Base-by-base conservation (phyloP, 2,888 invertebrate species). In the Sminthurinus aureus region DNA sequence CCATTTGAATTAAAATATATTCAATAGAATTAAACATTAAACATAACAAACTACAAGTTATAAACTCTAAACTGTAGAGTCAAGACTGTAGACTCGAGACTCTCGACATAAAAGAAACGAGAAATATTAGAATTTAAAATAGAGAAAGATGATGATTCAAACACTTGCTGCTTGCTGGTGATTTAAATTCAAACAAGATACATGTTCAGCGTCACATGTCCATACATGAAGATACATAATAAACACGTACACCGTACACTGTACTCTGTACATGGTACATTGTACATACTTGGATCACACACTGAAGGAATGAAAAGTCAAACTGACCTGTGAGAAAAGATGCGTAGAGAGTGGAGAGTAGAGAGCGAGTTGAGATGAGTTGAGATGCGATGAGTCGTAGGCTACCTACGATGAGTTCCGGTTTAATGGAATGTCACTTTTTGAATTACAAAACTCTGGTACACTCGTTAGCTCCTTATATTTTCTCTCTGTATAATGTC, bases 241-340 rank as follows among this genome's bases (percentile, higher is more conserved):
- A 38, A 38, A 38, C 38, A 38, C 38, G 38, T 38, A 38, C 38
- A 38, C 38, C 6, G 38, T 38, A 4, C 38, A 38, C 6, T 38
- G 38, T 38, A 69, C 67, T 69, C 9, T 58, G 58, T 58, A 3
- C 9, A 18, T 58, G 4, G 58, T 58, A n/a, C n/a, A n/a, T n/a
- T n/a, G n/a, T n/a, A n/a, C n/a, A n/a, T n/a, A n/a, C n/a, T n/a
- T n/a, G n/a, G n/a, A 15, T 13, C 58, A 38, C 20, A 69, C 69
- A 69, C 11, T n/a, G 69, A 69, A 12, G n/a, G 11, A 69, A 22
- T n/a, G 69, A 69, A 69, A 69, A 22, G 69, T 26, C 20, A 24
- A 71, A 71, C 71, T 71, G 71, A 71, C 71, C 71, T 71, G 71
- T 71, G 71, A 71, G 71, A 71, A 71, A 22, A 22, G 24, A 24